Conservation (phyloP, 2,888 invertebrate species). For the Drosophila stalkeri region DNA sequence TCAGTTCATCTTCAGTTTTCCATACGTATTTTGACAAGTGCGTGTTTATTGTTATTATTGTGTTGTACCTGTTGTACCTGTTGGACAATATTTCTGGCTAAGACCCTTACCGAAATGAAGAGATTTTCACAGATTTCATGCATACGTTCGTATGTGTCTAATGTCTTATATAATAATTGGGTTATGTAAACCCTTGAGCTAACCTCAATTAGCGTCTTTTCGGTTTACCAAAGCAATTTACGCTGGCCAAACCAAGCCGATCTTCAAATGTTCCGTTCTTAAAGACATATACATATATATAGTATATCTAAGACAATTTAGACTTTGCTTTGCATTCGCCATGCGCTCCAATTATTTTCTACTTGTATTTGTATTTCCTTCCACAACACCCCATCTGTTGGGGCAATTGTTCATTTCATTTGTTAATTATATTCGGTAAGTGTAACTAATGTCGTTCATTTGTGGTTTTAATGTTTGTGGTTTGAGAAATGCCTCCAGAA, state of each 20-base stretch:
- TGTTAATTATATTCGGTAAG: constrained; percentile 72
- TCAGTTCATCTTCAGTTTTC: constrained; percentile 7
- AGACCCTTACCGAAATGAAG: constrained; percentile 44
- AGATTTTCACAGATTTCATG: constrained; percentile 74
- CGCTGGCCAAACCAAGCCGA: constrained; percentile 1
- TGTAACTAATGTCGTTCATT: constrained; percentile 78
- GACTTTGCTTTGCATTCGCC: constrained; percentile 39
- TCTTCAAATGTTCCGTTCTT: constrained; percentile 21
- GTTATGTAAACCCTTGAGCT: constrained; percentile 62
- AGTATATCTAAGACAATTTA: constrained; percentile 24
- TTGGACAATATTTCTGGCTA: constrained; percentile 4
- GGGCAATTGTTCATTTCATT: constrained; percentile 71
- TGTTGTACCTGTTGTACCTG: constrained; percentile 25
- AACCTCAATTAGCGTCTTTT: constrained; percentile 75
- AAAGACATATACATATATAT: constrained; percentile 12
- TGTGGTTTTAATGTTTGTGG: constrained; percentile 62
- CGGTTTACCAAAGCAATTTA: constrained; percentile 50
- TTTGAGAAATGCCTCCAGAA: constrained; percentile 28
- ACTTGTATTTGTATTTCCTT: constrained; percentile 29
- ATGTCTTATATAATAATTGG: constrained; percentile 70
- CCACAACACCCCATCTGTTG: constrained; percentile 15
- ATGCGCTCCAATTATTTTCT: constrained; percentile 53
- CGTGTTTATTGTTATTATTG: constrained; percentile 56
- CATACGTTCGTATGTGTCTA: background rate
- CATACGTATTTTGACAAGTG: constrained; percentile 73